Evolutionary conservation across 2,797 vertebrate genomes (phyloP), one percentile per base, ranked within the genome.

Genomic region (Leptodactylus fallax): DNA sequence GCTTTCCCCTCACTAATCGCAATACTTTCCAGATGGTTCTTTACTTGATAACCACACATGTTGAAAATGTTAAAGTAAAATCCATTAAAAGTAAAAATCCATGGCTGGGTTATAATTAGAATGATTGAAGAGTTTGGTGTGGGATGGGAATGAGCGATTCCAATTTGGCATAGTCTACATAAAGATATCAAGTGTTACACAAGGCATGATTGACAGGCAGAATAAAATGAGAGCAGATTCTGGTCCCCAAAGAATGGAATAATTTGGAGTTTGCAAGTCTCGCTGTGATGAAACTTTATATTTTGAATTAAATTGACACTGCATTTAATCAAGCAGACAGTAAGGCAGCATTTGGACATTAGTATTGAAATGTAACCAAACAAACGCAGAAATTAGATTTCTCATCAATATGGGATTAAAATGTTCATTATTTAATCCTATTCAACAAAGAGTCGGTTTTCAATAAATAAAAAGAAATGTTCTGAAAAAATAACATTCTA

Each of bases 211-310:
- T 79, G 88, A 86, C 88, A 45, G 19, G 27, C 51, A 60, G 79
- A 36, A 58, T 3, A 2, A 63, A 14, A 77, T 36, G n/a, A 83
- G 53, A 63, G 83, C 36, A 21, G 4, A 72, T 53, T 23, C 0
- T 61, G 63, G 80, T 79, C 27, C 85, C 83, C 3, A 14, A 61
- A 86, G 79, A 36, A 78, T 79, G 2, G 81, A 90, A 82, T 11
- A 5, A 21, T 83, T 89, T 90, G 76, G 49, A 85, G 80, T 90
- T 76, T 87, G 67, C 88, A 51, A 1, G 21, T 27, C 25, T 67
- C 69, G 85, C 55, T 80, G 19, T 87, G 87, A 89, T 91, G 85
- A 85, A 79, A 81, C 65, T 89, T 91, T 90, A 81, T 88, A 90
- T 87, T 90, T 78, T 79, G 90, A 79, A 88, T 79, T 87, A 87